Evolutionary conservation across 2,888 invertebrate species (phyloP).

Genomic region (Crepidodera aurea): DNA sequence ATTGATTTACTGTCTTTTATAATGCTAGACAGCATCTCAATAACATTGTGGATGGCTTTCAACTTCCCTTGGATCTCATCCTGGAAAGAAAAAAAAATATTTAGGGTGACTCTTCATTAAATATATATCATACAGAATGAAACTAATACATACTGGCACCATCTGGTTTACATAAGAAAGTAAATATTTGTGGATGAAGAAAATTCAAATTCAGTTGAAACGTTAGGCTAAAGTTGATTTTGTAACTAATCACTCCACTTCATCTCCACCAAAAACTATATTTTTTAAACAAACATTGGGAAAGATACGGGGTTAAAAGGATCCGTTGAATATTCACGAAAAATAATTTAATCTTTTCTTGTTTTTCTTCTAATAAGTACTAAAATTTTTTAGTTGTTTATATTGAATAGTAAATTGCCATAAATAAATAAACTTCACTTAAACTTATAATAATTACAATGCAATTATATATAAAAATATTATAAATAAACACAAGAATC

Average conservation of each 20-base stretch:
- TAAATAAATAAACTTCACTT: neutral
- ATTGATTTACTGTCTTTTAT: slow-evolving; percentile 75
- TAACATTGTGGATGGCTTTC: slow-evolving; percentile 85
- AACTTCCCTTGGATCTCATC: slow-evolving; percentile 80
- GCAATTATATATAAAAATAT: neutral
- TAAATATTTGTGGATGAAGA: neutral
- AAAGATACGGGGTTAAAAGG: neutral
- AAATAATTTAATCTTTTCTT: too few relatives aligned
- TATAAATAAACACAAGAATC: neutral
- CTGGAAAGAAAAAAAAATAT: slow-evolving; percentile 61
- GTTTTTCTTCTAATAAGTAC: neutral
- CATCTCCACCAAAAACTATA: slow-evolving; percentile 2
- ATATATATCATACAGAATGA: slow-evolving; percentile 28
- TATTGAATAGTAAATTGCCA: neutral
- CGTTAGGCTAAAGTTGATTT: slow-evolving; percentile 2
- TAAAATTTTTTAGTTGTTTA: neutral
- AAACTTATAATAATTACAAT: neutral
- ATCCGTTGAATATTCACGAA: neutral
- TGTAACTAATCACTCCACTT: slow-evolving; percentile 7
- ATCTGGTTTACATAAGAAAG: neutral
- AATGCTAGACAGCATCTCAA: slow-evolving; percentile 86
- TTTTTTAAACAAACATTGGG: too few relatives aligned
- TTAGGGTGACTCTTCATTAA: neutral
- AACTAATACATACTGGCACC: slow-evolving; percentile 52
- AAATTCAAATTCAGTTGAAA: neutral